Evolutionary conservation across 2,797 vertebrate genomes (phyloP), one percentile per base, ranked within the genome.

Genomic region (Danio albolineatus): DNA sequence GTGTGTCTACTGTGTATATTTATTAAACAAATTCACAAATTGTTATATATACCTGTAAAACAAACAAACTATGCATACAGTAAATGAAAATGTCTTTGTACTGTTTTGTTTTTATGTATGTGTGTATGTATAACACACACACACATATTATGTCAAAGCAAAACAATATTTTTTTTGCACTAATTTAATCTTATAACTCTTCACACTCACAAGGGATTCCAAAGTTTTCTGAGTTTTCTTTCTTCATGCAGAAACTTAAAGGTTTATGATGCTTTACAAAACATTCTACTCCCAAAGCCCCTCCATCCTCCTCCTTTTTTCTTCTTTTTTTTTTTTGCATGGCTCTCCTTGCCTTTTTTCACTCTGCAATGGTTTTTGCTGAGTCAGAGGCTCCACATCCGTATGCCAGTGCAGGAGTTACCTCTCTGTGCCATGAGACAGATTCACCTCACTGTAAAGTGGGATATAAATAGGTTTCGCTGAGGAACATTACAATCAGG

Each of bases 381-480:
- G 84, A 83, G 72, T 86, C 85, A 86, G 81, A 73, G 72, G 59
- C 57, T 21, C 46, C 74, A 85, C 53, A 64, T 84, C 75, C 67
- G 28, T 78, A 71, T 82, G 71, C 82, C 74, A 82, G 77, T 72
- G 51, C 39, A 70, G 75, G 67, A 79, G 78, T 82, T 80, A 62
- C 76, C 81, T 72, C 78, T 61, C 53, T 80, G 66, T 53, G 75
- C 75, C 67, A 79, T 56, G 69, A 77, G 82, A 73, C 48, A 78
- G 76, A 77, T 75, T 82, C 70, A 85, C 61, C 78, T 57, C 70
- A 54, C 82, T 79, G 72, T 85, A 88, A 82, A 86, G 69, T 71
- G 79, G 65, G 85, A 66, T 86, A 87, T 87, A 86, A 89, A 91
- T 88, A 91, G 84, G 86, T 89, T 88, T 86, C 83, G 87, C 74